A percentile compares a stretch with the other conserved stretches of the same genome.
phyloP scores from a whole-genome alignment of 2,113 vertebrate genomes.

The Eclectus roratus region DNA sequence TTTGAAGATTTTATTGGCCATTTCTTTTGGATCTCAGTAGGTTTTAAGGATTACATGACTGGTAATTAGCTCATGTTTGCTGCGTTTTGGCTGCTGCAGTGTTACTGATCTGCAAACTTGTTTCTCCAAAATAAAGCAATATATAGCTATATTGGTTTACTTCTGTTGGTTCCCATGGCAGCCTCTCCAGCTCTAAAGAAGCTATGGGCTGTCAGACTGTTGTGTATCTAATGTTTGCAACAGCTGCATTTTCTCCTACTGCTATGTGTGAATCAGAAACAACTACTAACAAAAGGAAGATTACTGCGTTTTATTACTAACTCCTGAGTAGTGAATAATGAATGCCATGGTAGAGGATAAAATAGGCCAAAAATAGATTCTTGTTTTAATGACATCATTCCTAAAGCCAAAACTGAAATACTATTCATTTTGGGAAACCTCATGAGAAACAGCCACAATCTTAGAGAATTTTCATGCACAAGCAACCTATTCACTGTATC shows the following conservation, averaged over 20 bases:
- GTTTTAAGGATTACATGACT: background rate
- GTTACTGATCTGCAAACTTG: background rate
- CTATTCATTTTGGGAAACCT: background rate
- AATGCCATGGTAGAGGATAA: background rate
- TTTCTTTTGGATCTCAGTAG: background rate
- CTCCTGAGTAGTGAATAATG: background rate
- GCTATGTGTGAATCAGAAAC: conserved; percentile 38
- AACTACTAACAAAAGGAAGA: conserved; percentile 4
- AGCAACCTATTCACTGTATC: background rate
- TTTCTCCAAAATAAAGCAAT: background rate
- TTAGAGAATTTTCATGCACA: background rate
- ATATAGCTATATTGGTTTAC: background rate
- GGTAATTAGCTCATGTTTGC: background rate
- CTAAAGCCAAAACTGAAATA: conserved; percentile 4
- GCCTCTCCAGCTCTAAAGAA: conserved; percentile 26
- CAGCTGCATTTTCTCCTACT: conserved; percentile 50
- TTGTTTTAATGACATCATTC: background rate
- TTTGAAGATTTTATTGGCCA: background rate
- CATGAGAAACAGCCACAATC: background rate
- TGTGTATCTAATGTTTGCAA: conserved; percentile 35
- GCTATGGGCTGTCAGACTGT: conserved; percentile 12
- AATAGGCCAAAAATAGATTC: background rate
- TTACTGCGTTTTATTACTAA: background rate
- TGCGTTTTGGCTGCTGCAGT: background rate
- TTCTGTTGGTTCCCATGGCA: conserved; percentile 59